Base-by-base conservation (phyloP, 2,113 vertebrate genomes). In the Aldabrachelys gigantea region DNA sequence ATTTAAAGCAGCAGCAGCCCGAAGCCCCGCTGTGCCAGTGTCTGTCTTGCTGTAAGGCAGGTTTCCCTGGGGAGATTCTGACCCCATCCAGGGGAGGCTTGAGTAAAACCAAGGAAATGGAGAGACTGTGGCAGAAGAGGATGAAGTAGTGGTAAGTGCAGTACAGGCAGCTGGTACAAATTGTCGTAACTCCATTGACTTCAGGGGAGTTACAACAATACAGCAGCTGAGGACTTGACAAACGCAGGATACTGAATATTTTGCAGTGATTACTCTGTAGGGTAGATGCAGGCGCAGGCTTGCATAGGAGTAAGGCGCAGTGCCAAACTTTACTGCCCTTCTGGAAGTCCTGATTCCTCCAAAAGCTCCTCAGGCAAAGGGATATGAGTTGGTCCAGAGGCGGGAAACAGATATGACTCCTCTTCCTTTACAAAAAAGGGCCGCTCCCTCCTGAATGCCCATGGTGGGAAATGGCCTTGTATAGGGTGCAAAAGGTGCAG, bases 161-260 rank as follows among this genome's bases (percentile, higher is more conserved):
- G 24, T 41, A 12, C 22, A 76, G 78, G 90, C 35, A 89, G 89
- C 89, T 49, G 93, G 83, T 10, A 17, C n/a, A 88, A 97, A 95
- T 95, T 94, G 52, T 94, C 38, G 81, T 85, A 89, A 93, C 83
- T 95, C 56, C 31, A 12, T 0, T 13, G 59, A 96, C 88, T 21
- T 80, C 86, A 96, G 84, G 90, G 85, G 88, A 75, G 10, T 38
- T 75, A 75, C 5, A 44, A 25, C 56, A 57, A 57, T 9, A 24
- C 22, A 25, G 56, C 24, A 25, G 56, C 56, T 57, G 56, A 27
- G 22, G 56, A 88, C 72, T 50, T 53, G 80, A n/a, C 80, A 84
- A 95, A 83, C 84, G 44, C 38, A 92, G 86, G 93, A 92, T 94
- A 91, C 31, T 93, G 87, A 93, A 95, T 94, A 83, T 44, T 93